Conservation (phyloP, 2,113 vertebrate genomes). For the Dromaius novaehollandiae region DNA sequence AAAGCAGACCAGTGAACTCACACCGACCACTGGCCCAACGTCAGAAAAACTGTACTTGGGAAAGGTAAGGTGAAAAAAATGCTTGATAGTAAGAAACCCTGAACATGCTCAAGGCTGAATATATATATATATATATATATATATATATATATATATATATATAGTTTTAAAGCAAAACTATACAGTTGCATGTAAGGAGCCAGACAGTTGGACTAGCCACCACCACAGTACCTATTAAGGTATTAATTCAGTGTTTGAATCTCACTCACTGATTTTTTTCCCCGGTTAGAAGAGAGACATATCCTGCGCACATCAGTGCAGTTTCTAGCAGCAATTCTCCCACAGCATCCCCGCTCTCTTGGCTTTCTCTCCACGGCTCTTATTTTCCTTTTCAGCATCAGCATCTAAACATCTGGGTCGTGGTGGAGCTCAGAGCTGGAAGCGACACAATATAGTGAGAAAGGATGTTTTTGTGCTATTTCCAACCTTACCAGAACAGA, state of each 20-base stretch:
- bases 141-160: accelerated
- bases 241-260: not conserved
- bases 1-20: not conserved
- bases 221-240: not conserved
- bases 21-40: not conserved
- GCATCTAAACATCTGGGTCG: slow-evolving; percentile 52
- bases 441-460: slow-evolving; percentile 25
- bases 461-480: slow-evolving; percentile 63
- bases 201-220: not conserved
- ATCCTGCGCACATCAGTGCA: not conserved
- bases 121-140: accelerated
- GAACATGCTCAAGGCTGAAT: accelerated
- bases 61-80: not conserved
- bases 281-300: accelerated
- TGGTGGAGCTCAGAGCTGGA: slow-evolving; percentile 49
- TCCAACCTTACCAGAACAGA: slow-evolving; percentile 54
- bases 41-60: not conserved
- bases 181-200: not conserved
- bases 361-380: not conserved
- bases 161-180: not conserved
- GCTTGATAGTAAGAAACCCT: not conserved
- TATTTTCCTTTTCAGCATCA: slow-evolving; percentile 36
- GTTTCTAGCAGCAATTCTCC: not conserved
- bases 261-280: not conserved
- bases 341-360: not conserved